phyloP scores from a whole-genome alignment of 2,113 vertebrate genomes.

The Chunga burmeisteri region DNA sequence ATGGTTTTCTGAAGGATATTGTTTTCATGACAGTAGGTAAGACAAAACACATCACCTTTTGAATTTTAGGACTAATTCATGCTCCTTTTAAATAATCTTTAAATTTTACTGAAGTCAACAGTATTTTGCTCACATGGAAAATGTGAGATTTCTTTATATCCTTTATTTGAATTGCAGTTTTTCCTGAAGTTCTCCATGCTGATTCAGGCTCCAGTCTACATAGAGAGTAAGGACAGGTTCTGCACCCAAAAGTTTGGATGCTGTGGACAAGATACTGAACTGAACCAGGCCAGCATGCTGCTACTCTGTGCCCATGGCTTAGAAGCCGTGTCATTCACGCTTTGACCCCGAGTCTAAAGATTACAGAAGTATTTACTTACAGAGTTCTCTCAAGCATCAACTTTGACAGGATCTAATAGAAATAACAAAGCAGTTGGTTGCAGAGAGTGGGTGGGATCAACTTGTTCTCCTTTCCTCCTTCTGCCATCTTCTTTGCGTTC shows the following conservation, averaged over 20 bases:
- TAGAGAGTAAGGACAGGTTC: not conserved
- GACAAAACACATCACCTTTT: not conserved
- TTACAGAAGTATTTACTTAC: not conserved
- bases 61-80: not conserved
- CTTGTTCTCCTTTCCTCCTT: not conserved
- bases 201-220: not conserved
- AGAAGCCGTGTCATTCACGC: not conserved
- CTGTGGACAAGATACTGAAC: not conserved
- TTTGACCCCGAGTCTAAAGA: not conserved
- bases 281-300: not conserved
- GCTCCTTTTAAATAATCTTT: not conserved
- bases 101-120: not conserved
- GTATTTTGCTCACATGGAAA: not conserved
- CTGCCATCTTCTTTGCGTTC: not conserved
- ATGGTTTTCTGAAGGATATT: not conserved
- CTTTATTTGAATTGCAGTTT: not conserved
- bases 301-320: not conserved
- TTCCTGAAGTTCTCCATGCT: not conserved
- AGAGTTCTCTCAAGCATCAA: not conserved
- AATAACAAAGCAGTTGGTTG: not conserved
- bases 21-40: not conserved
- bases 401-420: not conserved
- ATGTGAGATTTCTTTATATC: not conserved
- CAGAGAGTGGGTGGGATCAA: not conserved
- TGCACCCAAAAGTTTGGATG: not conserved